phyloP scores from a whole-genome alignment of 2,797 vertebrate genomes.

The Cottoperca gobio region DNA sequence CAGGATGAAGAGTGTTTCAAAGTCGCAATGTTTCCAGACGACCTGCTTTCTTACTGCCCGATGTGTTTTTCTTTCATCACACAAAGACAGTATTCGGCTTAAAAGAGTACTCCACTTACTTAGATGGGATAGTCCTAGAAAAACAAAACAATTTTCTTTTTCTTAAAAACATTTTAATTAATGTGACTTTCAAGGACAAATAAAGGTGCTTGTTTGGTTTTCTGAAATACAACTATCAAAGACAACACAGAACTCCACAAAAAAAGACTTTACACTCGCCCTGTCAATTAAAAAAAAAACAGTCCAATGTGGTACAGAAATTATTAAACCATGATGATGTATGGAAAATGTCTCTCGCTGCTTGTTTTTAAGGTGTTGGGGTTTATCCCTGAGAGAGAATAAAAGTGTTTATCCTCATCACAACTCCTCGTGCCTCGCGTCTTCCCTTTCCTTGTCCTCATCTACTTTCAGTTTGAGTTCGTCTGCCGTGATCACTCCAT shows the following conservation, averaged over 20 bases:
- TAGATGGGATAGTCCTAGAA: background rate
- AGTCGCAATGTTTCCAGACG: too few relatives aligned
- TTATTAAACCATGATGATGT: constrained; percentile 50
- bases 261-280: constrained; percentile 57
- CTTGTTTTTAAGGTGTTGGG: constrained; percentile 44
- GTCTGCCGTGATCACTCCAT: constrained; percentile 88
- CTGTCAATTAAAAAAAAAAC: constrained; percentile 20
- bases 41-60: too few relatives aligned
- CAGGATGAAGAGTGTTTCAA: too few relatives aligned
- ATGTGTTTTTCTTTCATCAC: too few relatives aligned
- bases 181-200: constrained; percentile 62
- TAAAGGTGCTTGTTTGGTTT: constrained; percentile 70
- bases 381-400: constrained; percentile 74
- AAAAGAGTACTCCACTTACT: too few relatives aligned
- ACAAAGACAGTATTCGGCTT: too few relatives aligned
- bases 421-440: constrained; percentile 90
- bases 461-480: constrained; percentile 96
- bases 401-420: constrained; percentile 73
- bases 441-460: constrained; percentile 87
- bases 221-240: constrained; percentile 59
- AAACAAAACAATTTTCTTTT: constrained; percentile 23
- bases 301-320: constrained; percentile 24
- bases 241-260: constrained; percentile 54
- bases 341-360: constrained; percentile 49
- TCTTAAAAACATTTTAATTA: constrained; percentile 71